Evolutionary conservation across 2,888 invertebrate genomes (phyloP), one percentile per base, ranked within the genome.

Genomic region (Griposia aprilina): DNA sequence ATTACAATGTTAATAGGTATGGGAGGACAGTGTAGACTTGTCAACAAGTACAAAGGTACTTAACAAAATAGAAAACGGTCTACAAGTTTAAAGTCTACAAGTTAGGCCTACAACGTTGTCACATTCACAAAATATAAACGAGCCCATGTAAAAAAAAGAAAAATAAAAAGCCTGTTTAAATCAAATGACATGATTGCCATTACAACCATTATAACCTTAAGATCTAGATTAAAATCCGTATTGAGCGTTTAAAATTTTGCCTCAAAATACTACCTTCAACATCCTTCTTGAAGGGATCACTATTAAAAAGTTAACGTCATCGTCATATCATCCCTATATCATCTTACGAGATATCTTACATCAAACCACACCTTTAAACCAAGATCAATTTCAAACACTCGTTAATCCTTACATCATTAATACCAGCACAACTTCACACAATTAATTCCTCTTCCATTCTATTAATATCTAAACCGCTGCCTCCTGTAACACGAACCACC

Each of bases 401-500:
- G 23, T 30, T 66, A 75, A 62, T 82, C 82, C 82, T 13, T 26
- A 10, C 36, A 55, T 36, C 41, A 55, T 50, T 52, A 76, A 41
- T 59, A 62, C 60, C 55, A 20, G n/a, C 26, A 26, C 10, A 65
- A 52, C n/a, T 55, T 55, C 20, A 23, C 7, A 57, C 13, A 13
- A 36, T 57, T 52, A 62, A 69, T 52, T 48, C 45, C 70, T 52
- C 3, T 36, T 30, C 36, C 52, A 57, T 20, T 17, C n/a, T 57
- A 74, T 76, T 57, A 55, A 76, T 76, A 67, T 17, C 20, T 11
- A 68, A 68, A 62, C 74, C 74, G 86, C 83, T 77, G 5, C 55
- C 80, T 74, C 80, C 52, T n/a, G 1, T 73, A 72, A 72, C 87
- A 80, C 77, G 73, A 70, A 80, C 89, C 88, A 59, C 71, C 41